Conservation (phyloP, 2,888 invertebrate species). For the Dicranocentrus wangi region DNA sequence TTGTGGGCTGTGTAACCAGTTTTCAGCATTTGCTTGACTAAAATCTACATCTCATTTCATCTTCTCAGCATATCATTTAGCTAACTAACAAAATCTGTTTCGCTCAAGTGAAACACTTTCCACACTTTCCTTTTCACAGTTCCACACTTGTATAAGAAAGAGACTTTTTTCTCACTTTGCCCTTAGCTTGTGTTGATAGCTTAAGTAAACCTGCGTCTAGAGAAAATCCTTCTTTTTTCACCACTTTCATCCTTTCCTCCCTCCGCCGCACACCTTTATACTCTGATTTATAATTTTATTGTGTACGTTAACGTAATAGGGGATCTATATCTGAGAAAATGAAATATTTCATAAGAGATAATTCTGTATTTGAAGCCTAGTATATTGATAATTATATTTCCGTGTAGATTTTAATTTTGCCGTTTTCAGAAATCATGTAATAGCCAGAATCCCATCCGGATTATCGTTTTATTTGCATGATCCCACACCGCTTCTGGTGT, state of each 20-base stretch:
- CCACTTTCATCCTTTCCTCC: not conserved
- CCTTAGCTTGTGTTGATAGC: not conserved
- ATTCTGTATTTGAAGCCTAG: not conserved
- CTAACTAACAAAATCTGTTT: slow-evolving; percentile 35
- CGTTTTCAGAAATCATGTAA: too few species aligned
- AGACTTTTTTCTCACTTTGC: too few species aligned
- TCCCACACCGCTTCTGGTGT: not conserved
- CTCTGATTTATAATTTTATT: too few species aligned
- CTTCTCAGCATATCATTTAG: slow-evolving; percentile 65
- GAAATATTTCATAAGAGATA: not conserved
- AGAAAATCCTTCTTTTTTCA: not conserved
- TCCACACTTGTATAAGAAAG: not conserved
- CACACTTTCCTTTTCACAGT: slow-evolving; percentile 3
- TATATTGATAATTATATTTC: not conserved
- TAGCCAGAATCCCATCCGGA: not conserved
- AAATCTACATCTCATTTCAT: slow-evolving; percentile 67
- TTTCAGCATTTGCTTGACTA: slow-evolving; percentile 19
- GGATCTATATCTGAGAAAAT: too few species aligned
- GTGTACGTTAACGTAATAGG: too few species aligned
- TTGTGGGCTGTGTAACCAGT: slow-evolving; percentile 10
- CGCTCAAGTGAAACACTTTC: not conserved
- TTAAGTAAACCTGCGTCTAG: not conserved
- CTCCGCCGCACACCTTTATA: too few species aligned
- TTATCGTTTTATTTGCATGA: not conserved
- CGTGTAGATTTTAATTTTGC: too few species aligned